Evolutionary conservation across 64 coral and sea anemone genomes (phyloP).

Genomic region (Dendronephthya gigantea): DNA sequence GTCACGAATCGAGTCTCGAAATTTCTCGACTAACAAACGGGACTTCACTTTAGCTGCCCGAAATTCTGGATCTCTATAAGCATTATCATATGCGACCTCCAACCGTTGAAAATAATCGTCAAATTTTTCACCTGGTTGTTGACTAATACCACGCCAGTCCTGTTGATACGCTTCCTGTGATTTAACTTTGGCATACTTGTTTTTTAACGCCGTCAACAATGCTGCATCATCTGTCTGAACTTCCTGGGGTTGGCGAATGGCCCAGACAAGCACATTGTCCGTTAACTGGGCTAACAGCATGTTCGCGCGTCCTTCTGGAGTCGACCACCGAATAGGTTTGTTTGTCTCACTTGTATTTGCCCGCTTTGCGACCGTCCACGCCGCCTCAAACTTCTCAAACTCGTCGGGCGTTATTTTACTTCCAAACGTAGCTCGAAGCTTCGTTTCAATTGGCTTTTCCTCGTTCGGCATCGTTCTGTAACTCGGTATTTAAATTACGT

Average conservation of each 20-base stretch:
- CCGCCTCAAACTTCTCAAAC: not conserved
- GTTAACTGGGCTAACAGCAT: not conserved
- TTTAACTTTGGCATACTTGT: not conserved
- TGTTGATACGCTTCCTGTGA: conserved; percentile 4
- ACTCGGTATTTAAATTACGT: too few relatives aligned
- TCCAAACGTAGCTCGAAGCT: not conserved
- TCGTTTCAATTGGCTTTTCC: not conserved
- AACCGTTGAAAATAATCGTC: not conserved
- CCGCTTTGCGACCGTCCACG: not conserved
- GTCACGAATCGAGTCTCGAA: not conserved
- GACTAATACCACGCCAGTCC: not conserved
- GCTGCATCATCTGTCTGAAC: not conserved
- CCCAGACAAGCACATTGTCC: not conserved
- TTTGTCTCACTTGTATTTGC: not conserved
- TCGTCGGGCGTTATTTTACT: not conserved
- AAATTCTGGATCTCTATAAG: not conserved
- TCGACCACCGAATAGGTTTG: not conserved
- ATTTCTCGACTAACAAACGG: not conserved
- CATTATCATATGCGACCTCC: not conserved
- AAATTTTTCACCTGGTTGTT: not conserved
- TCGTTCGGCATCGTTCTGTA: not conserved
- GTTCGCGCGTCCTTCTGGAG: not conserved
- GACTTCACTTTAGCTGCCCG: not conserved
- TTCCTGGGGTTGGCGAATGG: not conserved
- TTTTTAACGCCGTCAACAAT: not conserved